A percentile compares a stretch with the other conserved stretches of the same genome.
Conservation (phyloP, 2,113 vertebrate genomes). For the Alces alces region DNA sequence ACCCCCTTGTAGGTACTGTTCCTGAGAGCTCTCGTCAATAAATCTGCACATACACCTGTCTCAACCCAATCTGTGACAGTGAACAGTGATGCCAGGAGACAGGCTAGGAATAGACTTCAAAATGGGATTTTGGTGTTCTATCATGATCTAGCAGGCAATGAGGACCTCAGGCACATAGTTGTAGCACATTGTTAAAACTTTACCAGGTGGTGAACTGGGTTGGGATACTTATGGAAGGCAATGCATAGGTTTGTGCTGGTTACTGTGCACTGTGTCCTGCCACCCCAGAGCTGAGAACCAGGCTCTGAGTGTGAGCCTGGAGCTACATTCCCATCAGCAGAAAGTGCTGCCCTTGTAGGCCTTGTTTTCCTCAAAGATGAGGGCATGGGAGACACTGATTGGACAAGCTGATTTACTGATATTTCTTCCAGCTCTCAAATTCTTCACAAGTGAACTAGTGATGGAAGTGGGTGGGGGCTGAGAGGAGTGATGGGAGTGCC, state of each 20-base stretch:
- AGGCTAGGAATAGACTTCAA: neutral
- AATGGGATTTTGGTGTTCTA: neutral
- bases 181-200: neutral
- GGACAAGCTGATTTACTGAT: neutral
- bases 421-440: neutral
- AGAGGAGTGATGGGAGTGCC: neutral
- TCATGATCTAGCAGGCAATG: neutral
- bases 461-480: neutral
- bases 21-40: neutral
- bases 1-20: accelerated
- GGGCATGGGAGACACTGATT: neutral
- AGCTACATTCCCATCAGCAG: neutral
- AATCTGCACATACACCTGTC: neutral
- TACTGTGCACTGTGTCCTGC: neutral
- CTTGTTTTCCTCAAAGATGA: neutral
- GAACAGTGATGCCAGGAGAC: neutral
- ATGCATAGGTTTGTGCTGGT: neutral
- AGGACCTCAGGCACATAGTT: neutral
- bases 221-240: neutral
- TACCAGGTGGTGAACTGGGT: neutral
- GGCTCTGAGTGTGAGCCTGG: neutral
- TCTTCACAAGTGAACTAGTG: neutral
- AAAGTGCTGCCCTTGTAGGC: neutral
- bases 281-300: neutral
- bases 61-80: neutral